Evolutionary conservation across 2,113 vertebrate species (phyloP).

Genomic region (Podarcis cretensis): DNA sequence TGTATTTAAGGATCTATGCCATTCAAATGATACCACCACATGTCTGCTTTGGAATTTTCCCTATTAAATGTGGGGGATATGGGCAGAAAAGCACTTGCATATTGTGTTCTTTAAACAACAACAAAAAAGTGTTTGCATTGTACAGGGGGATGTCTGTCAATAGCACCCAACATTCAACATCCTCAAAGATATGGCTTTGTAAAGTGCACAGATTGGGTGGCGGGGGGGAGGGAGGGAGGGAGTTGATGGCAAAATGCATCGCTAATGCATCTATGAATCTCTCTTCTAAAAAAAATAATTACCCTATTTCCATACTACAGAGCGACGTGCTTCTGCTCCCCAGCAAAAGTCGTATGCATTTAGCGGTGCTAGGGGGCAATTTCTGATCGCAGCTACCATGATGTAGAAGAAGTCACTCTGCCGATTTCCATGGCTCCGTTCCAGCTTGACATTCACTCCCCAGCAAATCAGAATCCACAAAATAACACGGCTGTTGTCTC

Average conservation of each 20-base stretch:
- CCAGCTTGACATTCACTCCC: constrained; percentile 40
- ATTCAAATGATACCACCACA: constrained; percentile 67
- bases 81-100: constrained; percentile 69
- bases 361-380: constrained; percentile 24
- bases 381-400: background rate
- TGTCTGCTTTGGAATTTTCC: constrained; percentile 76
- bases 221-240: background rate
- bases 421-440: constrained; percentile 43
- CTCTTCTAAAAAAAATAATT: constrained; percentile 42
- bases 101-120: constrained; percentile 63
- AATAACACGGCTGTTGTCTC: constrained; percentile 38
- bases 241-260: background rate
- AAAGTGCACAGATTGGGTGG: constrained; percentile 35
- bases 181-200: constrained; percentile 57
- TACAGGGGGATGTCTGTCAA: constrained; percentile 32
- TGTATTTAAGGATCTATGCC: constrained; percentile 72
- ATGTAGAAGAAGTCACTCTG: constrained; percentile 38
- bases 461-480: constrained; percentile 26
- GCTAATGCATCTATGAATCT: constrained; percentile 49
- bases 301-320: constrained; percentile 58
- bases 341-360: constrained; percentile 13
- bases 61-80: constrained; percentile 61
- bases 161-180: constrained; percentile 50
- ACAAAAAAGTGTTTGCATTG: constrained; percentile 59
- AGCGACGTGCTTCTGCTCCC: constrained; percentile 20